Conservation (phyloP, 2,888 invertebrate species). For the Drosophila testacea region DNA sequence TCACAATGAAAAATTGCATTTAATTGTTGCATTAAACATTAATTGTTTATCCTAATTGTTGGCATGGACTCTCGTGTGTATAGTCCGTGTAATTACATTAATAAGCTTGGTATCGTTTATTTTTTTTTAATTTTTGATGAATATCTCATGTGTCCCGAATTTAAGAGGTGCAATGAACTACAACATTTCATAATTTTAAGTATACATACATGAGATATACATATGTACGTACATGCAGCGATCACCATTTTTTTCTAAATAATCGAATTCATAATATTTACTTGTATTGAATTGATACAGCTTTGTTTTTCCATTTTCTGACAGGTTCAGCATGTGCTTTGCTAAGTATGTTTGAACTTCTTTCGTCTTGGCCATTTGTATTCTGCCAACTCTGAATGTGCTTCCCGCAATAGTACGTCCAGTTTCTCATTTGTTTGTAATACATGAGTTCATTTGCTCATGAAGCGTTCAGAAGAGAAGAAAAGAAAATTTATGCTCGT, state of each 20-base stretch:
- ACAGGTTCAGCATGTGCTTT: slow-evolving; percentile 2
- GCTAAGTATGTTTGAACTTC: not conserved
- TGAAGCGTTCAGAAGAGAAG: slow-evolving; percentile 10
- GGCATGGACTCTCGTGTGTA: slow-evolving; percentile 13
- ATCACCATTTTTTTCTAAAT: too few relatives aligned
- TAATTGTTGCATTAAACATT: slow-evolving; percentile 55
- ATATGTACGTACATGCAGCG: too few relatives aligned
- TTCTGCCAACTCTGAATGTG: slow-evolving; percentile 4
- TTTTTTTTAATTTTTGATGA: not conserved
- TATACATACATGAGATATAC: too few relatives aligned
- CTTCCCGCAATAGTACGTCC: not conserved
- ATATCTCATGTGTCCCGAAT: not conserved
- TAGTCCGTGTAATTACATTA: slow-evolving; percentile 52
- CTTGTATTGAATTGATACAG: not conserved
- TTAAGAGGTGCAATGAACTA: not conserved
- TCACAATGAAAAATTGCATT: slow-evolving; percentile 41
- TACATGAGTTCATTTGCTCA: slow-evolving; percentile 15
- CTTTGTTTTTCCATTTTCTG: slow-evolving; percentile 1
- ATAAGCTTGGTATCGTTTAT: slow-evolving; percentile 5
- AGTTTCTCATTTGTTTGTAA: slow-evolving; percentile 15
- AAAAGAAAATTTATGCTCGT: slow-evolving; percentile 52
- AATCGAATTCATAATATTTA: not conserved
- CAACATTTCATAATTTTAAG: too few relatives aligned
- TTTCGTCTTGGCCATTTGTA: slow-evolving; percentile 28
- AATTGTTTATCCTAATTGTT: slow-evolving; percentile 43